phyloP scores from a whole-genome alignment of 2,113 vertebrate genomes.

The Calidris pugnax region DNA sequence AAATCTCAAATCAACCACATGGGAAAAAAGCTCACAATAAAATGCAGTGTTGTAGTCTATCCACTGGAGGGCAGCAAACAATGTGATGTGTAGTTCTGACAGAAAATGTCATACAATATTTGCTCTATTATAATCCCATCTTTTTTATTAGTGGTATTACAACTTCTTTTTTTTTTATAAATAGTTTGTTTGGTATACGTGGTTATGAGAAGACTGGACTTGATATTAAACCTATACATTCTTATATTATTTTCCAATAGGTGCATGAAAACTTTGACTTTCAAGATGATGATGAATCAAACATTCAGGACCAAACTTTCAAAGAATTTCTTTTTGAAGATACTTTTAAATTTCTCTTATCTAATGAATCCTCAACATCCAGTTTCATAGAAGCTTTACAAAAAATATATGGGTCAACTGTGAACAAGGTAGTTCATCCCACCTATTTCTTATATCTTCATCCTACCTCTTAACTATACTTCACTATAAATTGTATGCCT shows the following conservation, averaged over 20 bases:
- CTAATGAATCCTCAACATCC: slow-evolving; percentile 59
- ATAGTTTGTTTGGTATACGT: not conserved
- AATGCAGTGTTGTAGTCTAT: slow-evolving; percentile 3
- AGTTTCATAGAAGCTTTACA: slow-evolving; percentile 49
- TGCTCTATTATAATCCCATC: not conserved
- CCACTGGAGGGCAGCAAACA: slow-evolving; percentile 69
- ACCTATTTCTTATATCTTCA: not conserved
- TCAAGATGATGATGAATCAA: slow-evolving; percentile 66
- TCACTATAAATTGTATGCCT: not conserved
- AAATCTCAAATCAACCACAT: not conserved
- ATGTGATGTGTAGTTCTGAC: not conserved
- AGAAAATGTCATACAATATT: not conserved
- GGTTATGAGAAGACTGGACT: not conserved
- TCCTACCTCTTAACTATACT: not conserved
- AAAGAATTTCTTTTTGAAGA: slow-evolving; percentile 88
- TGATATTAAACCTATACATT: not conserved
- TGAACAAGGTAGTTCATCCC: slow-evolving; percentile 57
- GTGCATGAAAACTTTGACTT: slow-evolving; percentile 83
- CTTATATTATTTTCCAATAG: slow-evolving; percentile 67
- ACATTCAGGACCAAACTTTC: slow-evolving; percentile 80
- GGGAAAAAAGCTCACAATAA: not conserved
- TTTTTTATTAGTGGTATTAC: not conserved
- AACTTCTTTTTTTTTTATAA: not conserved
- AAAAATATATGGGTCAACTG: slow-evolving; percentile 22
- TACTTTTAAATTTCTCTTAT: slow-evolving; percentile 83